A percentile compares a stretch with the other conserved stretches of the same genome.
phyloP scores from a whole-genome alignment of 2,113 vertebrate genomes.

The Octodon degus region DNA sequence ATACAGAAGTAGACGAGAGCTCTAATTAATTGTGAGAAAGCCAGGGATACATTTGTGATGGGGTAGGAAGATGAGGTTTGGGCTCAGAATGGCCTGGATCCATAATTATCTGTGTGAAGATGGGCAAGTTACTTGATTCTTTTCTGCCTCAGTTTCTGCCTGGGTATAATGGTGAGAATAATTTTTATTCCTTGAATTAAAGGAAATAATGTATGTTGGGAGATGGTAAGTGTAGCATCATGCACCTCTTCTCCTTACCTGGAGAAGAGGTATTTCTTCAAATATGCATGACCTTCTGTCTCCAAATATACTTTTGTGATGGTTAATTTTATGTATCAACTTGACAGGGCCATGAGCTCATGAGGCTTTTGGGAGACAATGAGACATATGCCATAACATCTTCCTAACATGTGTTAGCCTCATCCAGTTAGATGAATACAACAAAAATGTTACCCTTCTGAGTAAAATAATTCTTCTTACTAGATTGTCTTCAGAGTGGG shows the following conservation, averaged over 20 bases:
- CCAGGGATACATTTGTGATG: background rate
- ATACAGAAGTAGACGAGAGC: background rate
- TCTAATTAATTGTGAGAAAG: background rate
- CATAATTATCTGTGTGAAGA: background rate
- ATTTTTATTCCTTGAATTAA: conserved; percentile 27
- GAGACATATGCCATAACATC: background rate
- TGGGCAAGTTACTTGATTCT: background rate
- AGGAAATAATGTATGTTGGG: background rate
- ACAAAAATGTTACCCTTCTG: background rate
- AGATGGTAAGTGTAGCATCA: background rate
- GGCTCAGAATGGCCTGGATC: background rate
- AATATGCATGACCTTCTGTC: background rate
- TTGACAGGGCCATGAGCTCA: background rate
- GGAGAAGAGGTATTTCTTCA: too few species aligned
- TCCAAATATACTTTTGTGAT: background rate
- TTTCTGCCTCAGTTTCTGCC: background rate
- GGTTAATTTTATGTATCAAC: background rate
- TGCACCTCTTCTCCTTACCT: background rate
- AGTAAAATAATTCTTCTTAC: background rate
- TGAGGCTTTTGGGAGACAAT: background rate
- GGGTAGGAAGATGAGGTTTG: background rate
- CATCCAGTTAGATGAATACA: background rate
- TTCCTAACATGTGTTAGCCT: too few species aligned
- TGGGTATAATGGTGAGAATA: background rate
- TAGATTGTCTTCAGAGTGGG: background rate